phyloP scores from a whole-genome alignment of 2,797 vertebrate species.

The Galaxias olidus region DNA sequence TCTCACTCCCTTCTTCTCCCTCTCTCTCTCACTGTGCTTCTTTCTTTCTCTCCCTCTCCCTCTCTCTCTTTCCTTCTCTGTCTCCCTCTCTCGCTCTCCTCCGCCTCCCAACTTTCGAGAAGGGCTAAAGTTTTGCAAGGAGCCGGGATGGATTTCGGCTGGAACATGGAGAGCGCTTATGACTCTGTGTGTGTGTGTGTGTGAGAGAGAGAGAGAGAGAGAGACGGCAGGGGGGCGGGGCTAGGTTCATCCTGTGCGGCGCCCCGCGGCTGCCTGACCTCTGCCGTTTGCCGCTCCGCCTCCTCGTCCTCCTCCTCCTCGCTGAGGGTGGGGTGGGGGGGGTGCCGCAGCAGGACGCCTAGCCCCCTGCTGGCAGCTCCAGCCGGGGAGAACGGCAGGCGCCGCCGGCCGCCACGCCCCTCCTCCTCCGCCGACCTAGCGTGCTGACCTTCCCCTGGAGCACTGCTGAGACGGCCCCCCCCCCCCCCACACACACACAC shows the following conservation, averaged over 20 bases:
- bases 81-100: conserved; percentile 35
- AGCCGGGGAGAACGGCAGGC: conserved; percentile 59
- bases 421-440: no score
- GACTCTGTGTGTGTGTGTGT: conserved; percentile 2
- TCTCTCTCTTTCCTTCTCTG: conserved; percentile 17
- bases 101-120: conserved; percentile 51
- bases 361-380: conserved; percentile 53
- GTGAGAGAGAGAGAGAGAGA: conserved; percentile 12
- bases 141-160: no score
- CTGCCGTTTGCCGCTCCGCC: conserved; percentile 44
- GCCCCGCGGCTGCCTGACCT: conserved; percentile 69
- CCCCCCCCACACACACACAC: conserved; percentile 48
- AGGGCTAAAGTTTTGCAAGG: conserved; percentile 48
- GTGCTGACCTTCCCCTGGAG: neutral
- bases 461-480: conserved; percentile 45
- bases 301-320: conserved; percentile 70
- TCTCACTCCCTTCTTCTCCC: neutral
- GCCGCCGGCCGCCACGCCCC: no score
- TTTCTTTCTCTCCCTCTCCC: conserved; percentile 30
- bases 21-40: conserved; percentile 24
- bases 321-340: conserved; percentile 26
- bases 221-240: conserved; percentile 52
- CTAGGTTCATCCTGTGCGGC: conserved; percentile 66
- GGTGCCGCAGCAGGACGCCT: conserved; percentile 58
- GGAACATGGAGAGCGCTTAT: conserved; percentile 16